A percentile compares a stretch with the other conserved stretches of the same genome.
Evolutionary conservation across 2,888 invertebrate species (phyloP).

Genomic region (Patella ulyssiponensis): DNA sequence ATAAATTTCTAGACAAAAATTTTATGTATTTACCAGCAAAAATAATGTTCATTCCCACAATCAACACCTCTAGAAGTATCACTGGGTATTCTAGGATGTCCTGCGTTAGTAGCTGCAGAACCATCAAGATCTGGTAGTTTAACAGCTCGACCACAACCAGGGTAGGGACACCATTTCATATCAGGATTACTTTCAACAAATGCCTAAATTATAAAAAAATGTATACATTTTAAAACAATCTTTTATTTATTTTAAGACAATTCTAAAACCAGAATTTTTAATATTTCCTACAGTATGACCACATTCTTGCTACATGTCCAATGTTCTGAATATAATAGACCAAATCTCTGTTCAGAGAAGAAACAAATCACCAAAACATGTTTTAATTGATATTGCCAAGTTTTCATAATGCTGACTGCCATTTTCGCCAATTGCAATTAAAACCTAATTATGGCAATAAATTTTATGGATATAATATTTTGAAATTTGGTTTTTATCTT

Average conservation of each 20-base stretch:
- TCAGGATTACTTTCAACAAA: constrained; percentile 81
- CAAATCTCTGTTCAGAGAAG: no score
- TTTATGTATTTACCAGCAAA: constrained; percentile 77
- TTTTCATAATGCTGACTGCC: no score
- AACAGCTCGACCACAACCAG: constrained; percentile 80
- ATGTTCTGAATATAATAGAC: no score
- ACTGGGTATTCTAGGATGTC: constrained; percentile 47
- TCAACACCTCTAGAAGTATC: constrained; percentile 77
- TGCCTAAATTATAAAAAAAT: constrained; percentile 73
- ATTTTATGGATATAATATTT: no score
- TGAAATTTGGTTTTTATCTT: no score
- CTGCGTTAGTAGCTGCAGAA: constrained; percentile 19
- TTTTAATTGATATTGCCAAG: no score
- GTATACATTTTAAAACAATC: neutral
- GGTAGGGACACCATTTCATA: constrained; percentile 82
- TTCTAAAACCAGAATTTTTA: neutral
- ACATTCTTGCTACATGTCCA: no score
- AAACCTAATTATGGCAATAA: no score
- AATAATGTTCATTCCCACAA: constrained; percentile 81
- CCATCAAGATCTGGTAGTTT: constrained; percentile 75
- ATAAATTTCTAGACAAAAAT: no score
- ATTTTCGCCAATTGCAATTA: no score
- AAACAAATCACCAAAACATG: no score
- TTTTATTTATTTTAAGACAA: neutral
- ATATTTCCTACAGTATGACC: no score